Evolutionary conservation across 2,113 vertebrate genomes (phyloP).

Genomic region (Thermophis baileyi): DNA sequence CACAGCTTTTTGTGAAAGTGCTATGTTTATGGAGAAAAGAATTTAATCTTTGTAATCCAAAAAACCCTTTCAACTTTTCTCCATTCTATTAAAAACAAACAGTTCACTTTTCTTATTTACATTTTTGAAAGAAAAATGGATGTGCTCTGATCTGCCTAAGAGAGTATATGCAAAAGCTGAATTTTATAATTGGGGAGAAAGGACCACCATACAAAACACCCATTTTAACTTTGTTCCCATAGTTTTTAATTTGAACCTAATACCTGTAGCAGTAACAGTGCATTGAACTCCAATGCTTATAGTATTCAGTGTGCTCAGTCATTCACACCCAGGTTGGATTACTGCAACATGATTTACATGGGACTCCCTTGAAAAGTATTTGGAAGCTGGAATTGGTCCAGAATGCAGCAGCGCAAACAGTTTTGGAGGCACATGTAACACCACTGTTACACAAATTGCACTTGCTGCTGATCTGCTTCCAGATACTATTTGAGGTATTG

Average conservation of each 20-base stretch:
- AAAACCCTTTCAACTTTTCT: not conserved
- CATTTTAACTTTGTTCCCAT: not conserved
- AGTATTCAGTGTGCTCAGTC: not conserved
- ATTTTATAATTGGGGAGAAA: not conserved
- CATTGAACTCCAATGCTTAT: not conserved
- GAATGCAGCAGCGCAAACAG: fast-evolving
- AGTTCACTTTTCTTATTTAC: conserved; percentile 28
- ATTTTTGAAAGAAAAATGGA: not conserved
- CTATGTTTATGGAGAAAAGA: conserved; percentile 6
- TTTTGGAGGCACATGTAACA: not conserved
- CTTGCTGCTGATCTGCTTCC: not conserved
- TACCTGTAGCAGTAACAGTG: not conserved
- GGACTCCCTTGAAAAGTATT: not conserved
- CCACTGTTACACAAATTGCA: not conserved
- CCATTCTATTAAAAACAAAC: conserved; percentile 26
- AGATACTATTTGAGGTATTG: not conserved
- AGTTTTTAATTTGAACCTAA: not conserved
- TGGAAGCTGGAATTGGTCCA: not conserved
- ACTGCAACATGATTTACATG: not conserved
- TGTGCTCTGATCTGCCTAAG: conserved; percentile 16
- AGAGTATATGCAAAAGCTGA: conserved; percentile 20
- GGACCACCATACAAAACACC: not conserved
- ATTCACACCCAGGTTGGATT: not conserved
- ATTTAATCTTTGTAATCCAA: conserved; percentile 19
- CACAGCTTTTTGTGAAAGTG: not conserved